Base-by-base conservation (phyloP, 2,113 vertebrate genomes). In the Saguinus midas region DNA sequence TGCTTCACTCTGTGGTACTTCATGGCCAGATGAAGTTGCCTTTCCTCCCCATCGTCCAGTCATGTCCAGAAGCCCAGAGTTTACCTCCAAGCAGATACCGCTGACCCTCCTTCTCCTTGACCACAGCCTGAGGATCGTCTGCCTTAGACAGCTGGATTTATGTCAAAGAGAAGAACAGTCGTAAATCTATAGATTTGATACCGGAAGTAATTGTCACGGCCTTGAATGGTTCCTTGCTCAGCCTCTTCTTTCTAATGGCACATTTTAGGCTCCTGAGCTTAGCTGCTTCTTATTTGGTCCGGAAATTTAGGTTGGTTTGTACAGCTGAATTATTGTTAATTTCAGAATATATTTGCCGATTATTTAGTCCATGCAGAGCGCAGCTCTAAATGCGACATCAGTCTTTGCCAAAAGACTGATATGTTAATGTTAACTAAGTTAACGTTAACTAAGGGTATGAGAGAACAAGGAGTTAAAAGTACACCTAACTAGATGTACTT, bases 281-380 rank as follows among this genome's bases (percentile, higher is more conserved):
- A 58, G 8, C 25, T 83, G 55, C 52, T 79, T 68, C 6, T 75
- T 79, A 21, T 40, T 21, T 84, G 43, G 23, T 78, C 50, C 82
- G n/a, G 14, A n/a, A 96, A 85, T 96, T 68, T 91, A 85, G 35
- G 55, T 72, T 94, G 50, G 85, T 45, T 87, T 87, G 21, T 92
- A 48, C 80, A 94, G 55, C 86, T 90, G 55, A 43, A 37, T 83
- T 88, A 40, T 43, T 83, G 21, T 95, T 73, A 83, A 87, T 52
- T 93, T 93, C 55, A 58, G 6, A 91, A 57, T 87, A 29, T 93
- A 40, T 72, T 82, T 90, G 83, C 58, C 72, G 45, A 68, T 88
- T 75, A 72, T 21, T 75, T 90, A 64, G 11, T 78, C 37, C 45
- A 61, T 86, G 16, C n/a, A 89, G 75, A 94, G 25, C 23, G 45